phyloP scores from a whole-genome alignment of 2,797 vertebrate genomes.

The Sebastolobus alascanus region DNA sequence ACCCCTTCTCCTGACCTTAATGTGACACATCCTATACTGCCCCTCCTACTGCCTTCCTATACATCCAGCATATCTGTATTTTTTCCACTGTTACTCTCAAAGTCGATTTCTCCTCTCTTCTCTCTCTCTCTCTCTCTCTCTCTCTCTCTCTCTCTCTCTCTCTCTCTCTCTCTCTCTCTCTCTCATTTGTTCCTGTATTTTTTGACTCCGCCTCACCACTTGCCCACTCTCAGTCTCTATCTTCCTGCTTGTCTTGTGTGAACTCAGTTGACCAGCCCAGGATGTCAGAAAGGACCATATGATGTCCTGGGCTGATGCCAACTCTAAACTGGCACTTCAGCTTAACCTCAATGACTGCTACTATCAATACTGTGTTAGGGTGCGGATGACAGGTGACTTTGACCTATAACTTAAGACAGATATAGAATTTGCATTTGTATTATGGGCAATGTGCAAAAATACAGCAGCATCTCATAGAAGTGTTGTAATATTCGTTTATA shows the following conservation, averaged over 20 bases:
- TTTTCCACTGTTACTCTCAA: neutral
- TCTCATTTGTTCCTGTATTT: neutral
- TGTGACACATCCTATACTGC: neutral
- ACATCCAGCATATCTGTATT: neutral
- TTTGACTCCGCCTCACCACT: neutral
- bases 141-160: neutral
- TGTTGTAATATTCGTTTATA: neutral
- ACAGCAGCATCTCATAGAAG: neutral
- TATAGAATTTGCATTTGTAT: neutral
- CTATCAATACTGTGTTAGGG: constrained; percentile 61
- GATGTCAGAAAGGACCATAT: constrained; percentile 76
- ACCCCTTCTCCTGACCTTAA: constrained; percentile 13
- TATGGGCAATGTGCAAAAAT: neutral
- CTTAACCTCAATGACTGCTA: constrained; percentile 71
- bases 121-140: neutral
- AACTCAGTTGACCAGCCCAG: constrained; percentile 59
- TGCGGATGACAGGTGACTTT: constrained; percentile 2
- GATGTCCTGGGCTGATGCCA: constrained; percentile 60
- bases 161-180: neutral
- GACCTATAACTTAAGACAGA: neutral
- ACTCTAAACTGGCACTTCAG: constrained; percentile 27
- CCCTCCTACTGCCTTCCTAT: neutral
- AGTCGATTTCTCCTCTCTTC: neutral
- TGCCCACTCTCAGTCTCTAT: neutral
- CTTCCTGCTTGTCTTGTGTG: constrained; percentile 30